phyloP scores from a whole-genome alignment of 2,113 vertebrate species.

The Cyanoramphus novaezelandiae region DNA sequence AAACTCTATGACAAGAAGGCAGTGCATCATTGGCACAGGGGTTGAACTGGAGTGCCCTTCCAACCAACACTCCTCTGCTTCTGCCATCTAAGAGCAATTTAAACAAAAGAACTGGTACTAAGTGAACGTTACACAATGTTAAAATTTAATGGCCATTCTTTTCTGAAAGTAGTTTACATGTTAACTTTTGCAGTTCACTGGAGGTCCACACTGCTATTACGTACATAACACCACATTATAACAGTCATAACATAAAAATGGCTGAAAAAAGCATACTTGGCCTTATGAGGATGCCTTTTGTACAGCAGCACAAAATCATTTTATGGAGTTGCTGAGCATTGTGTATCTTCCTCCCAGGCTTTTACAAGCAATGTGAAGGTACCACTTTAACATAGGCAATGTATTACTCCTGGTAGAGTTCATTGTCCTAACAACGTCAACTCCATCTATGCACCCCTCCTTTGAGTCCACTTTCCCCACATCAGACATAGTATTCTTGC shows the following conservation, averaged over 20 bases:
- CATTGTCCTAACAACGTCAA: background rate
- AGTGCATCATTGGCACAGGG: background rate
- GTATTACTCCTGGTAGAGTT: background rate
- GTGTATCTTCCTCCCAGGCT: background rate
- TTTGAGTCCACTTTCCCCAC: background rate
- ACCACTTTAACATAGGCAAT: background rate
- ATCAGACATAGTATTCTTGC: background rate
- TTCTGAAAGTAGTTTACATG: background rate
- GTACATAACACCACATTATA: accelerated
- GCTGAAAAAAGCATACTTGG: accelerated
- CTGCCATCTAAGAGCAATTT: background rate
- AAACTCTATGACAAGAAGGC: background rate
- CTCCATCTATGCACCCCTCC: background rate
- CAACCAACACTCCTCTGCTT: background rate
- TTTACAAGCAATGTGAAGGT: background rate
- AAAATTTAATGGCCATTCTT: background rate
- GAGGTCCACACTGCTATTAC: background rate
- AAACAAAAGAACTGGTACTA: background rate
- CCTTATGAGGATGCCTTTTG: background rate
- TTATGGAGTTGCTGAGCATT: background rate
- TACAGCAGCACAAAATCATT: background rate
- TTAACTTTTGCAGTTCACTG: background rate
- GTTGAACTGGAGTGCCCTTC: background rate
- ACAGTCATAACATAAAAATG: background rate
- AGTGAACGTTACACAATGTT: background rate